These are phyloP conservation scores for Loris lydekkerianus DNA, from an alignment of 2,797 vertebrate species.

Conservation along the genomic window DNA sequence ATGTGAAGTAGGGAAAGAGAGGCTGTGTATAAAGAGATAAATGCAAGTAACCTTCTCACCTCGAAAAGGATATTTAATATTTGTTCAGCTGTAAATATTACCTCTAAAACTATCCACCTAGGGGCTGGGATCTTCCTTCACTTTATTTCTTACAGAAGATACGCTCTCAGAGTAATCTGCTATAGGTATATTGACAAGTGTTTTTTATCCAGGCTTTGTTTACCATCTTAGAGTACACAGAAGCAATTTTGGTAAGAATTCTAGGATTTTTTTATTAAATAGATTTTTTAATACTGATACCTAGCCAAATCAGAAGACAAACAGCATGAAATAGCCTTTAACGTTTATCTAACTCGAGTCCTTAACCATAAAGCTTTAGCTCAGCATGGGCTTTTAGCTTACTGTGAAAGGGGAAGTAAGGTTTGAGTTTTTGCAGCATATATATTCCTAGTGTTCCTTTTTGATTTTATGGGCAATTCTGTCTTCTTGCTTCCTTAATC, in stretches of 20 bases:
- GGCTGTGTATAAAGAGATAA: not conserved
- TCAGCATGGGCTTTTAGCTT: conserved; percentile 77
- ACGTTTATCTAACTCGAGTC: conserved; percentile 71
- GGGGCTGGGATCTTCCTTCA: not conserved
- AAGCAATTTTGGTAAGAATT: conserved; percentile 11
- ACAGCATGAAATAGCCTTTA: conserved; percentile 74
- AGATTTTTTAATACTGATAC: conserved; percentile 26
- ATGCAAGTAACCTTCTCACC: not conserved
- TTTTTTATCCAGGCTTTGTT: conserved; percentile 7
- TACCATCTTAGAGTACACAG: not conserved
- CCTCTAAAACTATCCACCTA: not conserved
- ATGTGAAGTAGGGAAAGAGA: not conserved
- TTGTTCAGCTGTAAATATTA: not conserved
- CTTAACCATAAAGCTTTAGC: conserved; percentile 75
- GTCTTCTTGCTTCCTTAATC: conserved; percentile 84
- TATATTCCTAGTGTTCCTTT: conserved; percentile 74
- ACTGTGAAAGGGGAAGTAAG: not conserved
- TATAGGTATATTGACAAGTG: not conserved
- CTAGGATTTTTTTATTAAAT: conserved; percentile 35
- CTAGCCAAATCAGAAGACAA: conserved; percentile 68
- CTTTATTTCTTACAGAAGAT: not conserved
- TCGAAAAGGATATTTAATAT: not conserved
- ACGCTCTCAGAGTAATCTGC: not conserved
- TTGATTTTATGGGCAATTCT: conserved; percentile 78
- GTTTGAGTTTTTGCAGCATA: conserved; percentile 80